phyloP scores from a whole-genome alignment of 2,113 vertebrate genomes.

The Trinectes maculatus region DNA sequence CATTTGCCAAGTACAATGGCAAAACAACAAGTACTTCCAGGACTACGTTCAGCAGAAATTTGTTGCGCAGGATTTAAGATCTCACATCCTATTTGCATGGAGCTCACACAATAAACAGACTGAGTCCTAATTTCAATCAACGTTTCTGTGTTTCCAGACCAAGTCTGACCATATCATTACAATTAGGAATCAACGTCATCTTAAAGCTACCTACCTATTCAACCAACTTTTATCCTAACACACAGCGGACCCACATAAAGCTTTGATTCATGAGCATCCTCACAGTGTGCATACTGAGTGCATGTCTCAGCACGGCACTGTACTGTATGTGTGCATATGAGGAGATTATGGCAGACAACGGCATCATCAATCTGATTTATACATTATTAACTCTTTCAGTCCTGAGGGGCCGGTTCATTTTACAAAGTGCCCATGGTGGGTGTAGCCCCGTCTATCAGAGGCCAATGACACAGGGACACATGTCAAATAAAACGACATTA shows the following conservation, averaged over 20 bases:
- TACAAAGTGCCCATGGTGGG: slow-evolving; percentile 59
- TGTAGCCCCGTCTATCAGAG: slow-evolving; percentile 52
- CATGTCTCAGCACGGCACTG: not conserved
- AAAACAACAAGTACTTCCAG: not conserved
- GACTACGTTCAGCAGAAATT: not conserved
- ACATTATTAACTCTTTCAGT: slow-evolving; percentile 59
- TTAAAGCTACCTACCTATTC: not conserved
- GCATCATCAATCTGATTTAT: slow-evolving; percentile 48
- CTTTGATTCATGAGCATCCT: not conserved
- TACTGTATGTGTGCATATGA: not conserved
- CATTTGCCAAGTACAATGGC: not conserved
- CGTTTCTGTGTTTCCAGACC: no score
- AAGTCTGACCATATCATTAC: no score
- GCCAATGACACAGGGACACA: slow-evolving; percentile 66
- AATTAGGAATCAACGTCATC: not conserved
- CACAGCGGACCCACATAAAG: no score
- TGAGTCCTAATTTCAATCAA: no score
- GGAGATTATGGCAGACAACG: slow-evolving; percentile 10
- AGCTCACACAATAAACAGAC: no score
- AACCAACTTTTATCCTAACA: not conserved
- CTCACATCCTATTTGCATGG: no score
- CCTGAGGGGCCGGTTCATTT: slow-evolving; percentile 63
- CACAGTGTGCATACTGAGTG: not conserved
- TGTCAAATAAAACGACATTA: slow-evolving; percentile 69
- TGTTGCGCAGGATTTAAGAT: no score